Conservation (phyloP, 30 jellyfish, hydroid and myxozoan species). For the Turritopsis rubra region DNA sequence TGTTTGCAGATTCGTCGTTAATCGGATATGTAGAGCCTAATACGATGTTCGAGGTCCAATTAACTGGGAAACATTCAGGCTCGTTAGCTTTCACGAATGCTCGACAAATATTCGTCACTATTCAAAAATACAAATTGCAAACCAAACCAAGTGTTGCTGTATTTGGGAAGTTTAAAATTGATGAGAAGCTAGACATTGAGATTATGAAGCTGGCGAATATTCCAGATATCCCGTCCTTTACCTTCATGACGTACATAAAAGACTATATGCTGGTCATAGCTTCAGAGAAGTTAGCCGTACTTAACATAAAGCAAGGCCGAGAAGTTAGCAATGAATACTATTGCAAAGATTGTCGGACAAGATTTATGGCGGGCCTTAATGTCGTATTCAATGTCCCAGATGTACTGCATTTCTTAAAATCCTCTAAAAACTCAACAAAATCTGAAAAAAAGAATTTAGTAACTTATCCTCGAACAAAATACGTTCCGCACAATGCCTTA, state of each 20-base stretch:
- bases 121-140: constrained; percentile 21
- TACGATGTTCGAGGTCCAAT: constrained; percentile 27
- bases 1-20: constrained; percentile 6
- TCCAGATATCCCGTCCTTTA: constrained; percentile 13
- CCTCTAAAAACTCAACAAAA: constrained; percentile 2
- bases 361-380: constrained; percentile 27
- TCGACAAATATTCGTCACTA: neutral
- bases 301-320: constrained; percentile 24
- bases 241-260: constrained; percentile 8
- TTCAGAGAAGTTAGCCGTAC: constrained; percentile 19
- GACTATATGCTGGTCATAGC: constrained; percentile 26
- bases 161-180: constrained; percentile 21
- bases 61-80: constrained; percentile 20
- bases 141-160: constrained; percentile 24
- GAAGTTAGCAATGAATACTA: constrained; percentile 22
- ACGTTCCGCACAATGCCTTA: neutral
- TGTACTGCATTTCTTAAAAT: constrained; percentile 3
- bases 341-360: constrained; percentile 26
- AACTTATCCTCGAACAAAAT: neutral
- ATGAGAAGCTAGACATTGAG: neutral
- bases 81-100: constrained; percentile 23
- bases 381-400: constrained; percentile 22
- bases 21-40: constrained; percentile 36
- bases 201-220: neutral
- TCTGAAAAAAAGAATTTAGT: neutral